A percentile compares a stretch with the other conserved stretches of the same genome.
Evolutionary conservation across 2,113 vertebrate genomes (phyloP).

Genomic region (Speoplatyrhinus poulsoni): DNA sequence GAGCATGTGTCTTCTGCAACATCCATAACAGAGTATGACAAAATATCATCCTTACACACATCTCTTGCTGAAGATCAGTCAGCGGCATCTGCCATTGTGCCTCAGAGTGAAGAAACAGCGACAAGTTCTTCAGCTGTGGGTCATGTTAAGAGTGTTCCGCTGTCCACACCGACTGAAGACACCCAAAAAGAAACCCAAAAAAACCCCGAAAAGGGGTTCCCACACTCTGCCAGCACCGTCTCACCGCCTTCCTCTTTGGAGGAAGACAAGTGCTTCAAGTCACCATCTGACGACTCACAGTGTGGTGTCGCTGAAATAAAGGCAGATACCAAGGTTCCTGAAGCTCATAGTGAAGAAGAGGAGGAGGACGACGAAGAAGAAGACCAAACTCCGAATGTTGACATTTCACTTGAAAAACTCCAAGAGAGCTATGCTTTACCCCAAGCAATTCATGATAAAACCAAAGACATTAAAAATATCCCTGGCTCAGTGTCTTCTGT

Average conservation of each 20-base stretch:
- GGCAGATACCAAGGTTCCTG: slow-evolving; percentile 58
- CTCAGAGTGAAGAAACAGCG: slow-evolving; percentile 87
- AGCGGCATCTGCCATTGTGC: slow-evolving; percentile 84
- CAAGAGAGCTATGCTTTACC: slow-evolving; percentile 74
- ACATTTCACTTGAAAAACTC: slow-evolving; percentile 81
- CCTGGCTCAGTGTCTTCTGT: slow-evolving; percentile 35
- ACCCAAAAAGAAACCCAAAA: too few relatives aligned
- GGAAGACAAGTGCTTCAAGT: slow-evolving; percentile 91
- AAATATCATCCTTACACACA: slow-evolving; percentile 91
- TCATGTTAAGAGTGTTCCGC: slow-evolving; percentile 82
- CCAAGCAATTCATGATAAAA: slow-evolving; percentile 57
- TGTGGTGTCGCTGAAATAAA: slow-evolving; percentile 75
- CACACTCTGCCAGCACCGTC: slow-evolving; percentile 89
- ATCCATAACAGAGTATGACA: slow-evolving; percentile 97
- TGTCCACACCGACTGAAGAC: slow-evolving; percentile 79
- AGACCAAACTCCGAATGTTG: slow-evolving; percentile 79
- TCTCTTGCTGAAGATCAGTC: slow-evolving; percentile 96
- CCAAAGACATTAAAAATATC: slow-evolving; percentile 39
- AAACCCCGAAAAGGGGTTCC: slow-evolving; percentile 85
- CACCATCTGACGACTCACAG: slow-evolving; percentile 85
- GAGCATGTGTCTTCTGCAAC: slow-evolving; percentile 97
- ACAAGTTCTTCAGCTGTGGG: slow-evolving; percentile 84
- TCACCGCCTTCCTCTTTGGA: slow-evolving; percentile 94
- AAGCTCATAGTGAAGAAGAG: slow-evolving; percentile 63
- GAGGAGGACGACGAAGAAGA: slow-evolving; percentile 83